Percentiles rank a stretch among this genome's conserved stretches.
Conservation (phyloP, 2,113 vertebrate genomes). For the Hemichromis elongatus region DNA sequence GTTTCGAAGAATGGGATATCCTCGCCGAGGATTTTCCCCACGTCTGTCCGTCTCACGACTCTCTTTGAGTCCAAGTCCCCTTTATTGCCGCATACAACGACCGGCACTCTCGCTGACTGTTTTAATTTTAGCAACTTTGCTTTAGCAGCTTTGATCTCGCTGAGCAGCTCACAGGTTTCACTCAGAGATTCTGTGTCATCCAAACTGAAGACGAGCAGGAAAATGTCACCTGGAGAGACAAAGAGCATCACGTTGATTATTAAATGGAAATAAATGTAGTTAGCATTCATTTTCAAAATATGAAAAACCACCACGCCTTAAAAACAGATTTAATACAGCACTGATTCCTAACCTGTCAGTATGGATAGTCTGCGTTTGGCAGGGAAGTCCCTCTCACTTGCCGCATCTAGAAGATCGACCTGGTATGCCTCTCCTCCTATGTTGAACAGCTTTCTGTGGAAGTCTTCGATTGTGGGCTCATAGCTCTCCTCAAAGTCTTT, state of each 20-base stretch:
- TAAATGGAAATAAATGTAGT: background rate
- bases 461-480: conserved; percentile 71
- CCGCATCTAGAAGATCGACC: conserved; percentile 72
- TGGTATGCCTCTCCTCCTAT: conserved; percentile 71
- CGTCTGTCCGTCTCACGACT: conserved; percentile 30
- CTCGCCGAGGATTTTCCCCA: conserved; percentile 37
- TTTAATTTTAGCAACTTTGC: conserved; percentile 61
- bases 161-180: conserved; percentile 53
- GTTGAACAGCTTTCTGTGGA: conserved; percentile 74
- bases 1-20: conserved; percentile 59
- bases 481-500: conserved; percentile 65
- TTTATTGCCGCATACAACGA: conserved; percentile 73
- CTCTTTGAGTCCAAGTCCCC: conserved; percentile 45
- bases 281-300: background rate
- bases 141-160: conserved; percentile 67
- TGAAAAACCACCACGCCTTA: background rate
- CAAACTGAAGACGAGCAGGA: conserved; percentile 73
- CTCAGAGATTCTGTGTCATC: conserved; percentile 65
- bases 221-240: conserved; percentile 67
- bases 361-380: conserved; percentile 74
- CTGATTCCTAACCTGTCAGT: conserved; percentile 63
- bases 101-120: conserved; percentile 20
- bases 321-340: background rate
- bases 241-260: background rate
- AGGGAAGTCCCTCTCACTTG: conserved; percentile 70